Evolutionary conservation across 2,888 invertebrate genomes (phyloP).

Genomic region (Anoncus sp.): DNA sequence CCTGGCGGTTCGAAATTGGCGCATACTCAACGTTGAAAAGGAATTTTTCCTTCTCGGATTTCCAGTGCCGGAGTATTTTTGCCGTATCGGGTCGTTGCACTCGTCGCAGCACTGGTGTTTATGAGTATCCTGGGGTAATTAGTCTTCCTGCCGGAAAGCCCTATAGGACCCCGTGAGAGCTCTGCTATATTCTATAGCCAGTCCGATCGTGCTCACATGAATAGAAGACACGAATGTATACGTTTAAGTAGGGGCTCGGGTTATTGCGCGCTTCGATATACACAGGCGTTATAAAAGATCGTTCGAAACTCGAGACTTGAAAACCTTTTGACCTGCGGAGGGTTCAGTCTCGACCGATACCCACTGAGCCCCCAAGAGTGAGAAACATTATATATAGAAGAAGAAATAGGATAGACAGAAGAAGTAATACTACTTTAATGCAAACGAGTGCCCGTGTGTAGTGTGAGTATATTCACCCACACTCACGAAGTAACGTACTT

Average conservation of each 20-base stretch:
- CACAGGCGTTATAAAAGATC: constrained; percentile 48
- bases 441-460: constrained; percentile 24
- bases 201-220: constrained; percentile 24
- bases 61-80: constrained; percentile 49
- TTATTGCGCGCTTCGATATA: constrained; percentile 52
- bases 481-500: constrained; percentile 9
- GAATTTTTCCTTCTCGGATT: constrained; percentile 72
- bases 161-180: constrained; percentile 51
- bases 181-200: constrained; percentile 47
- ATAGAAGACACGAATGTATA: constrained; percentile 11
- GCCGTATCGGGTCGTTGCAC: constrained; percentile 21
- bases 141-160: constrained; percentile 58
- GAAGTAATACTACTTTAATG: constrained; percentile 1
- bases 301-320: constrained; percentile 60
- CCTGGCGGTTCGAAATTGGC: not conserved
- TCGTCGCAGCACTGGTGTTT: constrained; percentile 36
- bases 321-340: constrained; percentile 57
- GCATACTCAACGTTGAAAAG: constrained; percentile 38
- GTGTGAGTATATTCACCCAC: constrained; percentile 15
- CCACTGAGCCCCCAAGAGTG: constrained; percentile 24
- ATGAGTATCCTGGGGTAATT: constrained; percentile 52
- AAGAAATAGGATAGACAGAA: constrained; percentile 33
- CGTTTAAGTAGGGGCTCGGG: constrained; percentile 6
- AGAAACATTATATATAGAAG: constrained; percentile 51
- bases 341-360: constrained; percentile 43